Conservation (phyloP, 2,888 invertebrate species). For the Aphelenchoides bicaudatus region DNA sequence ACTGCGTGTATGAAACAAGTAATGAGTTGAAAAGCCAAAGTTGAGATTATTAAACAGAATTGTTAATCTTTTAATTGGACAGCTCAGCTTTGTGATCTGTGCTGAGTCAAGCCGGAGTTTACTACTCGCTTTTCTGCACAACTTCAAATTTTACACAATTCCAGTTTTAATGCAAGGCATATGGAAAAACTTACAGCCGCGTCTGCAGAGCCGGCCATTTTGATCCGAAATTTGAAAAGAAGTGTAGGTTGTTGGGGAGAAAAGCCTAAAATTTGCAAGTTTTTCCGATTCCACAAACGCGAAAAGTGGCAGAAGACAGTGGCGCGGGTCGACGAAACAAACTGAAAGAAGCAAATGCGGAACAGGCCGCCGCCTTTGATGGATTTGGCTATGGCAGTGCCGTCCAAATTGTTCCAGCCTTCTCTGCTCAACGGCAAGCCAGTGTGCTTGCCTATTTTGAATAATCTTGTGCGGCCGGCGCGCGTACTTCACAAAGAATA, state of each 20-base stretch:
- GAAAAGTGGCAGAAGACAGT: background rate
- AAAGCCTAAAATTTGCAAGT: background rate
- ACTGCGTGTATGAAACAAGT: too few relatives aligned
- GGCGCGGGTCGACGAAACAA: background rate
- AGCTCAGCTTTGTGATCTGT: too few relatives aligned
- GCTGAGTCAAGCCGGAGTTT: too few relatives aligned
- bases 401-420: background rate
- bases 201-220: constrained; percentile 17
- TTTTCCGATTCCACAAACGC: background rate
- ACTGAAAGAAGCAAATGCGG: background rate
- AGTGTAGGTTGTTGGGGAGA: background rate
- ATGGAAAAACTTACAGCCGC: constrained; percentile 23
- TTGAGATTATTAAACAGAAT: too few relatives aligned
- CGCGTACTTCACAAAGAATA: background rate
- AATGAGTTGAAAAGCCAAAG: too few relatives aligned
- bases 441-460: too few relatives aligned
- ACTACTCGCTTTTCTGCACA: constrained; percentile 3
- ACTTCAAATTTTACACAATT: too few relatives aligned
- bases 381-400: too few relatives aligned
- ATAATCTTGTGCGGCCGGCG: background rate
- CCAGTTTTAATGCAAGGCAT: too few relatives aligned
- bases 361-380: background rate
- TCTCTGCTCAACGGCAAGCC: background rate
- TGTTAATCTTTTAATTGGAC: too few relatives aligned
- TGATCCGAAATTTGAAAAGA: too few relatives aligned